These are phyloP conservation scores for Dendrolimus punctatus DNA, from an alignment of 1,140 invertebrate genomes.

Conservation along the genomic window DNA sequence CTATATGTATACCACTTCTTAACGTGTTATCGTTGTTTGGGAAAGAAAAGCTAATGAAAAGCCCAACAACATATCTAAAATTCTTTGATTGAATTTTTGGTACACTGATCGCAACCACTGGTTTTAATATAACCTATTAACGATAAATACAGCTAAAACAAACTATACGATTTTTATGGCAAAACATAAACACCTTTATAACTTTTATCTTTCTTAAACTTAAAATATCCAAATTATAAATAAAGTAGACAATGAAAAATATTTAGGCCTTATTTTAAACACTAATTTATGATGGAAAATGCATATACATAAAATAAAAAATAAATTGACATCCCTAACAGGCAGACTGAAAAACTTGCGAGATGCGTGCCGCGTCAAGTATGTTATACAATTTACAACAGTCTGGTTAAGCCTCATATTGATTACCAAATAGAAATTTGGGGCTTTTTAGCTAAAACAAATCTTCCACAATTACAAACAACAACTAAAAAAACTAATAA, in stretches of 20 bases:
- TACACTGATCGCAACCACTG: slow-evolving; percentile 1
- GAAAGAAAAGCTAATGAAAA: too few relatives aligned
- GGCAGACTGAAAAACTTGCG: slow-evolving; percentile 1
- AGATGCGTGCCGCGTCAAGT: slow-evolving; percentile 6
- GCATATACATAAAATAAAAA: slow-evolving; percentile 19
- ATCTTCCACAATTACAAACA: slow-evolving; percentile 9
- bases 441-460: slow-evolving; percentile 8
- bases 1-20: too few relatives aligned
- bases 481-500: not conserved
- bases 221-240: too few relatives aligned
- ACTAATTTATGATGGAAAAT: slow-evolving; percentile 18
- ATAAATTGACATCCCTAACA: slow-evolving; percentile 15
- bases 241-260: too few relatives aligned
- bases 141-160: slow-evolving; percentile 24
- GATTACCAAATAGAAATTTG: slow-evolving; percentile 11
- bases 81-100: too few relatives aligned
- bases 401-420: slow-evolving; percentile 10
- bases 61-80: too few relatives aligned
- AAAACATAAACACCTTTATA: slow-evolving; percentile 26
- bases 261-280: slow-evolving; percentile 26
- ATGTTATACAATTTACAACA: slow-evolving; percentile 7
- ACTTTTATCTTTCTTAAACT: slow-evolving; percentile 6
- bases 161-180: slow-evolving; percentile 20
- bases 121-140: slow-evolving; percentile 24
- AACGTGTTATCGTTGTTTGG: too few relatives aligned